Percentiles rank a stretch among this genome's conserved stretches.
Conservation (phyloP, 2,113 vertebrate species). For the Psophia crepitans region DNA sequence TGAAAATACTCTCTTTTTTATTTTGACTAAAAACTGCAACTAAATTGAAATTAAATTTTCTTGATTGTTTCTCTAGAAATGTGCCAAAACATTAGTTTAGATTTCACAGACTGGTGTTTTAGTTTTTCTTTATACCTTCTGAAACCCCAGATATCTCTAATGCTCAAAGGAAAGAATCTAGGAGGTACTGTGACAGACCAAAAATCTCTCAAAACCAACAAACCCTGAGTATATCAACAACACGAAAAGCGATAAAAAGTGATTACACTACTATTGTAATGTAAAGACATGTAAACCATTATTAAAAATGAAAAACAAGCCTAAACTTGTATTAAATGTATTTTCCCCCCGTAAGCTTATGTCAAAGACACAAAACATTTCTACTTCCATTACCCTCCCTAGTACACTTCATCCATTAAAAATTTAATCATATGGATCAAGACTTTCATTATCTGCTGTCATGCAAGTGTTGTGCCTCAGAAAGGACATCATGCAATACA, state of each 20-base stretch:
- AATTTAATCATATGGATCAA: conserved; percentile 77
- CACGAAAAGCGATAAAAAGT: not conserved
- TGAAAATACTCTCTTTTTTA: not conserved
- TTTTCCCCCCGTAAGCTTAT: not conserved
- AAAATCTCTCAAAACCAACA: not conserved
- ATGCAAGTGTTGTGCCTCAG: conserved; percentile 60
- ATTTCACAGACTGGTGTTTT: not conserved
- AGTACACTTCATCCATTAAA: conserved; percentile 64
- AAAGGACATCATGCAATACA: not conserved
- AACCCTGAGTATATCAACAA: not conserved
- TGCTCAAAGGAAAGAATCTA: not conserved
- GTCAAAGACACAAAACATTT: not conserved
- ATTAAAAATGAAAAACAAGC: not conserved
- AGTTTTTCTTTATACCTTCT: not conserved
- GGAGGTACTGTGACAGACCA: not conserved
- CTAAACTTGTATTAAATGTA: not conserved
- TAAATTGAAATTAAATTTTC: not conserved
- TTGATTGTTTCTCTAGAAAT: not conserved
- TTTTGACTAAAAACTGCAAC: not conserved
- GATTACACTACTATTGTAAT: not conserved
- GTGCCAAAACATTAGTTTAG: not conserved
- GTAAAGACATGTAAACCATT: not conserved
- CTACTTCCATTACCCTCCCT: not conserved
- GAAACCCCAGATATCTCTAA: not conserved
- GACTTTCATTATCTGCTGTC: conserved; percentile 74